Evolutionary conservation across 2,113 vertebrate species (phyloP).

Genomic region (Neotoma lepida): DNA sequence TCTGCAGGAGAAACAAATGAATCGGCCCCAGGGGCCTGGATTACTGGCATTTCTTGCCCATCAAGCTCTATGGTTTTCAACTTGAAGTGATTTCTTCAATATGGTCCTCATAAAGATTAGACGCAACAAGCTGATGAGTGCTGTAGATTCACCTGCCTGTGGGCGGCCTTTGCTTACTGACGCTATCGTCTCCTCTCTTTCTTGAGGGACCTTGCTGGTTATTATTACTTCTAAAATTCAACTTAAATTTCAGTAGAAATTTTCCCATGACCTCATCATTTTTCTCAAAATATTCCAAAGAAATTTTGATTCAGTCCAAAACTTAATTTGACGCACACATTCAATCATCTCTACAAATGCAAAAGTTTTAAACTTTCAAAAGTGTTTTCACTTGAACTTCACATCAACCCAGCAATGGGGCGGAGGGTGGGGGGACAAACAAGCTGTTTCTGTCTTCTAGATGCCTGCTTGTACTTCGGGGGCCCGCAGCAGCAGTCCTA

Average conservation of each 20-base stretch:
- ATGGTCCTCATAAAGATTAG: background rate
- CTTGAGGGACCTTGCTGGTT: background rate
- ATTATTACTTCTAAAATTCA: background rate
- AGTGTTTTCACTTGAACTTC: background rate
- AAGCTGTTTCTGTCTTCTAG: background rate
- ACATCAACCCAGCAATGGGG: fast-evolving
- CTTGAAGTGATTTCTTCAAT: background rate
- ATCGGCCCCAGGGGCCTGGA: no score
- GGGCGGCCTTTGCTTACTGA: background rate
- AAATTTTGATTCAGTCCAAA: background rate
- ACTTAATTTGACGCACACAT: background rate
- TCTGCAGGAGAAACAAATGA: background rate
- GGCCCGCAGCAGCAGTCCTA: fast-evolving
- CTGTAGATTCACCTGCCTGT: background rate
- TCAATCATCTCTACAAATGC: background rate
- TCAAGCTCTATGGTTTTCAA: background rate
- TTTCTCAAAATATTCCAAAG: slow-evolving; percentile 22
- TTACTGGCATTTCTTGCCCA: background rate
- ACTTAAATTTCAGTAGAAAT: slow-evolving; percentile 30
- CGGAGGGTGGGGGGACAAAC: fast-evolving
- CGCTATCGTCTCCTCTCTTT: background rate
- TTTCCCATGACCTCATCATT: background rate
- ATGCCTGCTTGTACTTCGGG: fast-evolving
- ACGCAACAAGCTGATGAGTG: background rate
- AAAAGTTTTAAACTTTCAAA: background rate